These are phyloP conservation scores for Umimayanthus kanabou DNA, from an alignment of 92 coral and sea anemone genomes.

Conservation along the genomic window DNA sequence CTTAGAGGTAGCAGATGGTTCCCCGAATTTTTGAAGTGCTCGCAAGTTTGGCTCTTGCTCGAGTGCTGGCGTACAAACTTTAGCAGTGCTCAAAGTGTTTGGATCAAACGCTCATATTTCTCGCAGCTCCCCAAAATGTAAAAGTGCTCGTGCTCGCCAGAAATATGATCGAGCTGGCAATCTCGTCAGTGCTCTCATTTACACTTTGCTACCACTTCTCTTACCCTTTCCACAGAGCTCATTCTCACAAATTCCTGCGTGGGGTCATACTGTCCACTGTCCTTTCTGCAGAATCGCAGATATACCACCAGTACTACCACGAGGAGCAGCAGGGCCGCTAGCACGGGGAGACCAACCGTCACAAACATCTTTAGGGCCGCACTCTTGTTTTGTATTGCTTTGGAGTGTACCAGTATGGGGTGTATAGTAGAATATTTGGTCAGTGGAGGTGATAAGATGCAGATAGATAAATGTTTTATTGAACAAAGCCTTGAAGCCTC, in stretches of 20 bases:
- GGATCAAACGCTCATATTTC: no score
- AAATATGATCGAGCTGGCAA: no score
- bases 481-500: neutral
- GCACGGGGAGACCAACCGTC: slow-evolving; percentile 62
- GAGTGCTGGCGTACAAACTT: no score
- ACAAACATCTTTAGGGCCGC: slow-evolving; percentile 38
- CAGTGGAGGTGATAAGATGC: neutral
- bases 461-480: neutral
- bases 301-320: slow-evolving; percentile 44
- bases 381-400: neutral
- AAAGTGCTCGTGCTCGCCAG: no score
- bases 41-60: no score
- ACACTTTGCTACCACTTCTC: neutral
- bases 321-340: slow-evolving; percentile 38
- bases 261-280: slow-evolving; percentile 47
- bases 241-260: slow-evolving; percentile 59
- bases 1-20: no score
- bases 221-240: slow-evolving; percentile 67
- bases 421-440: no score
- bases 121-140: no score
- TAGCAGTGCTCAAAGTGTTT: no score
- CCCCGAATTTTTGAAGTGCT: no score
- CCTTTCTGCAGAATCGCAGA: slow-evolving; percentile 54
- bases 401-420: neutral
- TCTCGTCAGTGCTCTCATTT: no score